phyloP scores from a whole-genome alignment of 2,113 vertebrate species.

The Austrofundulus limnaeus region DNA sequence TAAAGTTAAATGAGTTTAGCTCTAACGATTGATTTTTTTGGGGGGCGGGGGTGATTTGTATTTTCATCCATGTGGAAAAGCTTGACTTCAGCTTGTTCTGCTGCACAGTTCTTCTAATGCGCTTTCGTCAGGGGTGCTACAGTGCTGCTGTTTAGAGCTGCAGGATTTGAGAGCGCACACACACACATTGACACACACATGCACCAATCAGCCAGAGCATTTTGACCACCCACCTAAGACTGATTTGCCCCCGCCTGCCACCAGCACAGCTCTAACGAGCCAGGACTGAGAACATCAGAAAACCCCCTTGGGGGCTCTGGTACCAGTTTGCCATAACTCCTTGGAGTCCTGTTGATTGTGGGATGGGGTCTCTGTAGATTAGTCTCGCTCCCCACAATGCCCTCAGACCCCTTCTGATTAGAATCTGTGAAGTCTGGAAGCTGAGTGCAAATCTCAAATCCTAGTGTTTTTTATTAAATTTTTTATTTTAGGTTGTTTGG shows the following conservation, averaged over 20 bases:
- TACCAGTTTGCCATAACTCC: not conserved
- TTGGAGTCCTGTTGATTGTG: not conserved
- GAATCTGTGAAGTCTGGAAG: not conserved
- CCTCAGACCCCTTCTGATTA: not conserved
- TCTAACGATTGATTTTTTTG: constrained; percentile 19
- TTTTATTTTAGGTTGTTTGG: not conserved
- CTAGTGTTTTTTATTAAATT: not conserved
- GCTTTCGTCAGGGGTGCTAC: constrained; percentile 25
- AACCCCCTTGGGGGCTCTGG: not conserved
- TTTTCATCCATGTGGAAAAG: constrained; percentile 17
- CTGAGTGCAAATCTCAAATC: not conserved
- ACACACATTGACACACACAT: constrained; percentile 49
- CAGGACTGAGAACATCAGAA: not conserved
- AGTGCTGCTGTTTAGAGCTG: no score
- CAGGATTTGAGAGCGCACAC: no score
- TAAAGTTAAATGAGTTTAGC: constrained; percentile 22
- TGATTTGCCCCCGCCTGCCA: not conserved
- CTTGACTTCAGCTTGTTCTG: constrained; percentile 6
- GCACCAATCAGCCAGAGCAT: not conserved
- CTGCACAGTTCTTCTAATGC: constrained; percentile 27
- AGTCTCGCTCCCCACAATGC: not conserved
- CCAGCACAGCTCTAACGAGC: no score
- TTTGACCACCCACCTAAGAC: not conserved
- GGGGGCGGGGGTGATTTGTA: not conserved
- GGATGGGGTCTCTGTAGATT: not conserved